These are phyloP conservation scores for Abrostola tripartita DNA, from an alignment of 2,888 invertebrate species.

Conservation along the genomic window DNA sequence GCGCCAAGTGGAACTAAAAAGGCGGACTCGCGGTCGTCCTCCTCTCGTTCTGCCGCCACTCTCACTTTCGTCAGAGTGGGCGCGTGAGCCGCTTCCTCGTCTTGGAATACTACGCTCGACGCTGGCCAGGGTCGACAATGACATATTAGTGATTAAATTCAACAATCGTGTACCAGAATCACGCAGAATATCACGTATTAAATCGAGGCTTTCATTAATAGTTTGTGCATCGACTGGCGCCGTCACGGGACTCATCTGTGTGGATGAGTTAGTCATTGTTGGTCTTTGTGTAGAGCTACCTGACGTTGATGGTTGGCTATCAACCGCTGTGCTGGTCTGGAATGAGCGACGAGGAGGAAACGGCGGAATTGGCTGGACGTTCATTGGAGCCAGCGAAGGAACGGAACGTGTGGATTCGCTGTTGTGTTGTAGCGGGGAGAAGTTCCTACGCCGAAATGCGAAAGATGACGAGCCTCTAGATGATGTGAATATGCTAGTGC, in stretches of 20 bases:
- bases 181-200: slow-evolving; percentile 83
- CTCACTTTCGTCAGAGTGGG: slow-evolving; percentile 72
- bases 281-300: slow-evolving; percentile 61
- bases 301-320: slow-evolving; percentile 57
- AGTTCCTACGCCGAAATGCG: slow-evolving; percentile 64
- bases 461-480: slow-evolving; percentile 67
- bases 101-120: slow-evolving; percentile 69
- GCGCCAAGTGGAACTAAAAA: slow-evolving; percentile 66
- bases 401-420: slow-evolving; percentile 38
- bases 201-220: slow-evolving; percentile 82
- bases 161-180: slow-evolving; percentile 83
- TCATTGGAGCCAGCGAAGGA: slow-evolving; percentile 32
- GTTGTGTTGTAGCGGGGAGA: slow-evolving; percentile 57
- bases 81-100: slow-evolving; percentile 59
- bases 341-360: slow-evolving; percentile 43
- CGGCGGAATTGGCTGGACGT: slow-evolving; percentile 35
- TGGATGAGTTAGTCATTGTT: slow-evolving; percentile 71
- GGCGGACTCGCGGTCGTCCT: slow-evolving; percentile 64
- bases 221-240: slow-evolving; percentile 78
- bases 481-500: slow-evolving; percentile 80
- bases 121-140: slow-evolving; percentile 76
- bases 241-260: slow-evolving; percentile 72
- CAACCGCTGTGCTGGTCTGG: slow-evolving; percentile 47
- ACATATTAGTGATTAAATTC: slow-evolving; percentile 84
- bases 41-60: slow-evolving; percentile 52